Evolutionary conservation across 2,113 vertebrate species (phyloP), one percentile per base, ranked within the genome.

Genomic region (Pangasianodon gigas): DNA sequence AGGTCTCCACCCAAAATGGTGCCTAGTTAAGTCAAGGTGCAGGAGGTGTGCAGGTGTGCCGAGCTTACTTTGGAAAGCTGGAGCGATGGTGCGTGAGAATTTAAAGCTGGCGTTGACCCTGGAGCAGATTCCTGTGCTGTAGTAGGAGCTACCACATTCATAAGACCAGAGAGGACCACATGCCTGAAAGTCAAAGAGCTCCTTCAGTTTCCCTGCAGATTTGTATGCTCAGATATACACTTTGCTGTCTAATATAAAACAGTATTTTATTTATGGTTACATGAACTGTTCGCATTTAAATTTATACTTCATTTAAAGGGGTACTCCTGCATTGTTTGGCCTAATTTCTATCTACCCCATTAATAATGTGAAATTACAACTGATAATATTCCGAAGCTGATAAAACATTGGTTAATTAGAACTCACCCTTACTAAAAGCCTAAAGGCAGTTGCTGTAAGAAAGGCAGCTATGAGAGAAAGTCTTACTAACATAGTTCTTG

Each of bases 101-200:
- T 96, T 97, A 95, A 99, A 99, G 95, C 96, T 98, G 92, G 96
- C 93, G 92, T 96, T 97, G 94, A 99, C 96, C 10, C 96, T 93
- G 11, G 97, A 97, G 84, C 98, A 99, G 97, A 99, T 98, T 24
- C 98, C 98, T 0, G 98, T 98, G 95, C 97, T 99, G 94, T 98
- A 99, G 94, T 98, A 96, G 83, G 98, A 99, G 91, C 98, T 99
- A 32, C 98, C 98, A 24, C 98, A 99, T 92, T 99, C 98, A 0
- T 99, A 98, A 21, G 98, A 97, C 98, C 98, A 99, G 86, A 99
- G 97, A 0, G 98, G 98, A 88, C 98, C 98, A 92, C 98, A 99
- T 82, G 97, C 97, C 98, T 99, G 93, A 1, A 90, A 87, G 46
- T 24, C 60, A 65, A 41, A 67, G 16, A 21, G 3, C 24, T 18